These are phyloP conservation scores for Microctonus hyperodae DNA, from an alignment of 2,888 invertebrate genomes.

Conservation along the genomic window DNA sequence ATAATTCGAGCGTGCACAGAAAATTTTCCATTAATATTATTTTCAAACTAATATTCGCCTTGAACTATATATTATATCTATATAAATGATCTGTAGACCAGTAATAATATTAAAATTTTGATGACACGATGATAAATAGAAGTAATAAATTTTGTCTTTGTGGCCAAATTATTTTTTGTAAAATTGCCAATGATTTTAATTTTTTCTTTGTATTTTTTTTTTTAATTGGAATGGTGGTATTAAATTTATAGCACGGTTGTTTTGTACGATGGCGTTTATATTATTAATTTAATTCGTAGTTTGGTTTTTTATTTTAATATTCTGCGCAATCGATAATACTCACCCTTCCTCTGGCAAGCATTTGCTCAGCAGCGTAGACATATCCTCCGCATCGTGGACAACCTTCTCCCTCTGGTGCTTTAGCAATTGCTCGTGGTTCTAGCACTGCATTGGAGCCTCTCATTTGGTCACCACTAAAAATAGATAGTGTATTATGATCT, in stretches of 20 bases:
- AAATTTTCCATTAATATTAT: conserved; percentile 34
- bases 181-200: background rate
- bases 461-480: conserved; percentile 33
- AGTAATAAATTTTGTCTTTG: background rate
- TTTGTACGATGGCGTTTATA: background rate
- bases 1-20: conserved; percentile 37
- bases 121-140: conserved; percentile 3
- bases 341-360: conserved; percentile 89
- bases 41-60: conserved; percentile 12
- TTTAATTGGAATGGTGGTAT: background rate
- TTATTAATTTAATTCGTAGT: background rate
- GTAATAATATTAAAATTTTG: background rate
- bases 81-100: background rate
- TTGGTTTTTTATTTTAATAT: background rate
- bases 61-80: background rate
- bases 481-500: background rate
- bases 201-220: background rate
- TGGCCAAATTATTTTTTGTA: background rate
- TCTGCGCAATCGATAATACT: conserved; percentile 58
- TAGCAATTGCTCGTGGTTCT: conserved; percentile 77
- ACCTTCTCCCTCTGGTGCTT: conserved; percentile 84
- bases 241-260: background rate
- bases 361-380: conserved; percentile 91
- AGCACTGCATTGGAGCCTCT: conserved; percentile 66
- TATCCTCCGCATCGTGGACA: conserved; percentile 89